A percentile compares a stretch with the other conserved stretches of the same genome.
Conservation (phyloP, 2,113 vertebrate species). For the Oncorhynchus masou region DNA sequence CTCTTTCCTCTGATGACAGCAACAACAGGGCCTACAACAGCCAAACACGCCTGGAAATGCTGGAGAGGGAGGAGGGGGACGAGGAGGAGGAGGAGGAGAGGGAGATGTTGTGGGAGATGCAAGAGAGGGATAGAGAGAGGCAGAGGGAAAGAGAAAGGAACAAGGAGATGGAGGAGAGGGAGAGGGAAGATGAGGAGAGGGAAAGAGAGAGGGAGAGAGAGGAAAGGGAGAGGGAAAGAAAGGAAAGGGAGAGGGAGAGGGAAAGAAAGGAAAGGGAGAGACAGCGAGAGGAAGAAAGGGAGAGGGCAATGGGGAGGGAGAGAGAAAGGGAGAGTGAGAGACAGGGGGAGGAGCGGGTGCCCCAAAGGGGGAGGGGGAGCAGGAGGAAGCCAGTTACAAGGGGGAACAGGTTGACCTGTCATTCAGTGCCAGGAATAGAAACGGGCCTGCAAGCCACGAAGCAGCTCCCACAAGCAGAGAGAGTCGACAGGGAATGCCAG, state of each 20-base stretch:
- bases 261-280: constrained; percentile 46
- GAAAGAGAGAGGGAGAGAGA: constrained; percentile 5
- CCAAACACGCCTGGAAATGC: constrained; percentile 56
- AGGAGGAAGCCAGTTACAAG: constrained; percentile 69
- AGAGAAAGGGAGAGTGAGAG: constrained; percentile 52
- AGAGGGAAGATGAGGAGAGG: constrained; percentile 19
- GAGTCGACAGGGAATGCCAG: constrained; percentile 67
- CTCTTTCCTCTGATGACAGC: constrained; percentile 49
- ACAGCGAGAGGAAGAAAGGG: constrained; percentile 15
- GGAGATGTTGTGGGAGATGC: too few relatives aligned
- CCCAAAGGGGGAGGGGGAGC: constrained; percentile 66
- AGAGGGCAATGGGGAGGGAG: constrained; percentile 28
- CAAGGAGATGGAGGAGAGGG: constrained; percentile 4
- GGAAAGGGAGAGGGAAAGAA: constrained; percentile 30
- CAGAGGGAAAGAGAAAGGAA: too few relatives aligned
- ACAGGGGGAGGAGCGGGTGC: constrained; percentile 61
- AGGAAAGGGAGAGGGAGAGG: constrained; percentile 44
- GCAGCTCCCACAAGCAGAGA: constrained; percentile 73
- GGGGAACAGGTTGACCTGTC: constrained; percentile 87
- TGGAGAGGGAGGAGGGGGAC: constrained; percentile 10
- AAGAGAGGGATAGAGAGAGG: too few relatives aligned
- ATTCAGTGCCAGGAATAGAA: constrained; percentile 85
- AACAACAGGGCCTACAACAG: constrained; percentile 37
- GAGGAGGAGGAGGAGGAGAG: constrained; percentile 14
- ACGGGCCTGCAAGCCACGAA: constrained; percentile 67